A percentile compares a stretch with the other conserved stretches of the same genome.
These are phyloP conservation scores for Clarias gariepinus DNA, from an alignment of 2,113 vertebrate species.

Conservation along the genomic window DNA sequence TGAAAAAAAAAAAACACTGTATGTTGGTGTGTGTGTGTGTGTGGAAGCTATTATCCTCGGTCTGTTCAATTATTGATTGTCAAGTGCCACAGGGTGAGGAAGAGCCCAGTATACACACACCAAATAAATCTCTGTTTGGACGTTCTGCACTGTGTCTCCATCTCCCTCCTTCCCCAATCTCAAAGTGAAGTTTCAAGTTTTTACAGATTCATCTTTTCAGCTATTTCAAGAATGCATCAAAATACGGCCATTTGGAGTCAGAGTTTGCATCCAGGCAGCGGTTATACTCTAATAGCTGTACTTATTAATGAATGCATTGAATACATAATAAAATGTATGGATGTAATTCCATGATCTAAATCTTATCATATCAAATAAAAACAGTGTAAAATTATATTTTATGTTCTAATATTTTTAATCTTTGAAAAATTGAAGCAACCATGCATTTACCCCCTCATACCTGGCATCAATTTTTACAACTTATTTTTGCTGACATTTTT, in stretches of 20 bases:
- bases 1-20: slow-evolving; percentile 40
- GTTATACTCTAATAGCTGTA: background rate
- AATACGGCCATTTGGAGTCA: background rate
- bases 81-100: slow-evolving; percentile 61
- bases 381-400: background rate
- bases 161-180: slow-evolving; percentile 42
- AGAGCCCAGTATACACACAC: slow-evolving; percentile 52
- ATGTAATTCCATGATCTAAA: background rate
- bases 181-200: slow-evolving; percentile 26
- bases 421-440: too few species aligned
- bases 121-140: slow-evolving; percentile 66
- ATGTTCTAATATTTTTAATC: too few species aligned
- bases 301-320: background rate
- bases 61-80: slow-evolving; percentile 71
- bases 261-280: background rate
- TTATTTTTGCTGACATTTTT: background rate
- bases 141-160: slow-evolving; percentile 56
- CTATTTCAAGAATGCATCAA: slow-evolving; percentile 30
- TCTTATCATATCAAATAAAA: background rate
- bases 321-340: background rate
- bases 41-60: slow-evolving; percentile 65
- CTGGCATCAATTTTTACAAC: background rate
- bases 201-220: slow-evolving; percentile 36
- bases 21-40: slow-evolving; percentile 58
- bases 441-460: too few species aligned